Evolutionary conservation across 2,113 vertebrate genomes (phyloP).

Genomic region (Brachyhypopomus occidentalis): DNA sequence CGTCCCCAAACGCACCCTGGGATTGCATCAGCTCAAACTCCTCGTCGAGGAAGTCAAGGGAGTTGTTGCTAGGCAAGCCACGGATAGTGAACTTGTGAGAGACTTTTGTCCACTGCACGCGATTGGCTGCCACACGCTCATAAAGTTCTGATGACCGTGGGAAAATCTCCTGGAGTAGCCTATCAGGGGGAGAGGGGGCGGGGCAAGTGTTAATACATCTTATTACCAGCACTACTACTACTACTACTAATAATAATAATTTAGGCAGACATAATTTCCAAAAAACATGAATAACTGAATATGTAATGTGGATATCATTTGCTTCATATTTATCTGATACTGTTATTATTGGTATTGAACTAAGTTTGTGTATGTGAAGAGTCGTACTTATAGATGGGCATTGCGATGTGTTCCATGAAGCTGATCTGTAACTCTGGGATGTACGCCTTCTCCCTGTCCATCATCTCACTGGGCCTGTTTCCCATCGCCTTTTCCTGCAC

Average conservation of each 20-base stretch:
- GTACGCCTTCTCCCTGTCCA: constrained; percentile 98
- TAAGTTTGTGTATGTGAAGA: neutral
- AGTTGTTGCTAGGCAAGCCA: constrained; percentile 96
- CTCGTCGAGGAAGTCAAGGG: constrained; percentile 94
- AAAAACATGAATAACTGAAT: neutral
- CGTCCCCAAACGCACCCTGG: constrained; percentile 75
- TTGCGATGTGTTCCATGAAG: constrained; percentile 99
- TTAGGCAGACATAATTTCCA: neutral
- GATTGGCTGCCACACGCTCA: constrained; percentile 89
- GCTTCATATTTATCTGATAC: neutral
- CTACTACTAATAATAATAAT: neutral
- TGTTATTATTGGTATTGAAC: neutral
- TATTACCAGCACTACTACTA: neutral
- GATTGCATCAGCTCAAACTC: constrained; percentile 88
- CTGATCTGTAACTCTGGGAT: constrained; percentile 97
- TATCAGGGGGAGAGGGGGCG: constrained; percentile 42
- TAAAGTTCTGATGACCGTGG: constrained; percentile 86
- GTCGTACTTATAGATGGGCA: constrained; percentile 95
- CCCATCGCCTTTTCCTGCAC: constrained; percentile 97
- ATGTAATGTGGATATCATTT: neutral
- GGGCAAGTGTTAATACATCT: neutral
- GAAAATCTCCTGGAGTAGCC: constrained; percentile 90
- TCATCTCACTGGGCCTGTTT: constrained; percentile 97
- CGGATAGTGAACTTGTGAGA: constrained; percentile 97
- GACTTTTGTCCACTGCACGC: constrained; percentile 95